These are phyloP conservation scores for Myioborus melanocephalus DNA, from an alignment of 2,797 vertebrate species.

Conservation along the genomic window DNA sequence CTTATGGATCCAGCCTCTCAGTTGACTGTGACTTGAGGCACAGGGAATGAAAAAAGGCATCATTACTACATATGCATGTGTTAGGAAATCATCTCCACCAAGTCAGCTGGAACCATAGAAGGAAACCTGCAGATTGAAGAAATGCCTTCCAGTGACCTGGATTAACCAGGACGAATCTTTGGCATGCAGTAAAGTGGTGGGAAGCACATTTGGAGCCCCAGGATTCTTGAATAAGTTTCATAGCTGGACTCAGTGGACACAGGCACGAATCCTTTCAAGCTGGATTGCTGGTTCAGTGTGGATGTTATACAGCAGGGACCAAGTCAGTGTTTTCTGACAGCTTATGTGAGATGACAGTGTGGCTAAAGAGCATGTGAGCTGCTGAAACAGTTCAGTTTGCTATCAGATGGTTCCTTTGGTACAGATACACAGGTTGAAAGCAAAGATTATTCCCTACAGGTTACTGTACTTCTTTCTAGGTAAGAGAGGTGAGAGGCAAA, in stretches of 20 bases:
- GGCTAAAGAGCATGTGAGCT: neutral
- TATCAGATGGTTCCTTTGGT: neutral
- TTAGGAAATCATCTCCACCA: neutral
- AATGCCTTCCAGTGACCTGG: constrained; percentile 3
- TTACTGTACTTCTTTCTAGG: neutral
- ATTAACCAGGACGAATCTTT: constrained; percentile 10
- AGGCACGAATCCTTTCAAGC: neutral
- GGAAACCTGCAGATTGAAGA: neutral
- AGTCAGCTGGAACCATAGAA: neutral
- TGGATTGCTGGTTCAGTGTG: neutral
- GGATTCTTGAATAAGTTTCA: neutral
- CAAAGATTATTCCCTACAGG: neutral
- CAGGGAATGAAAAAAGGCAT: neutral
- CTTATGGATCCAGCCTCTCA: neutral
- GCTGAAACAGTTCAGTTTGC: neutral
- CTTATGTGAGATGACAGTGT: neutral
- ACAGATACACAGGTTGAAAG: neutral
- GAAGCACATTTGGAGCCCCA: neutral
- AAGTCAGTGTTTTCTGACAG: neutral
- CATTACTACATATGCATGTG: accelerated
- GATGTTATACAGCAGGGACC: neutral
- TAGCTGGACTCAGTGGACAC: neutral
- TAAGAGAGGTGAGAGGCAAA: neutral
- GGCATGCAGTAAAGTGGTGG: neutral
- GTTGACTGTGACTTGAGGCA: neutral